Evolutionary conservation across 2,113 vertebrate species (phyloP).

Genomic region (Dipodomys ordii): DNA sequence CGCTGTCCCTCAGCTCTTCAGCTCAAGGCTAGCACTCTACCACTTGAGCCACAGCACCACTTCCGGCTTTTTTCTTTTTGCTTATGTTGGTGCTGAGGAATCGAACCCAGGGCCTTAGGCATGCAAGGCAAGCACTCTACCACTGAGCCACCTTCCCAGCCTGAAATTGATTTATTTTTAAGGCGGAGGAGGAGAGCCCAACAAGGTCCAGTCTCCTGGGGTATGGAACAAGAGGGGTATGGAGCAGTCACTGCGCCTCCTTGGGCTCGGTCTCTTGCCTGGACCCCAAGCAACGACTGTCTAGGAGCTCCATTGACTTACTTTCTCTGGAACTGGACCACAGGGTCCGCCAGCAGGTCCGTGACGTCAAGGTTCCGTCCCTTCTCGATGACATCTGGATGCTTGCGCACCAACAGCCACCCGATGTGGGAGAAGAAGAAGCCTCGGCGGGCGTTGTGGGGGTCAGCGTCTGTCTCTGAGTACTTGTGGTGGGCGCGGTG

Average conservation of each 20-base stretch:
- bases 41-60: no score
- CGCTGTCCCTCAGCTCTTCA: no score
- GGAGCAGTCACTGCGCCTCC: no score
- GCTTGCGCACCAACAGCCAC: constrained; percentile 89
- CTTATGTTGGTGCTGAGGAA: no score
- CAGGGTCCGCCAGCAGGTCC: constrained; percentile 87
- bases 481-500: constrained; percentile 90
- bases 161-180: no score
- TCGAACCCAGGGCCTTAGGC: no score
- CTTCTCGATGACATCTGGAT: constrained; percentile 88
- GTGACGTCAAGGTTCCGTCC: constrained; percentile 87
- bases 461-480: constrained; percentile 88
- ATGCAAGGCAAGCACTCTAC: no score
- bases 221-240: not conserved
- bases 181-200: no score
- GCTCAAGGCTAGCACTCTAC: no score
- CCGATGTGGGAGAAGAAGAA: constrained; percentile 90
- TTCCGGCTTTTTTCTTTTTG: no score
- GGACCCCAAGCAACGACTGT: not conserved
- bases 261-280: not conserved
- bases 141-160: no score
- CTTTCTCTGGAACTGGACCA: constrained; percentile 89
- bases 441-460: constrained; percentile 86
- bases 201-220: not conserved
- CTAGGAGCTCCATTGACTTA: constrained; percentile 72